phyloP scores from a whole-genome alignment of 2,113 vertebrate species.

The Panthera uncia region DNA sequence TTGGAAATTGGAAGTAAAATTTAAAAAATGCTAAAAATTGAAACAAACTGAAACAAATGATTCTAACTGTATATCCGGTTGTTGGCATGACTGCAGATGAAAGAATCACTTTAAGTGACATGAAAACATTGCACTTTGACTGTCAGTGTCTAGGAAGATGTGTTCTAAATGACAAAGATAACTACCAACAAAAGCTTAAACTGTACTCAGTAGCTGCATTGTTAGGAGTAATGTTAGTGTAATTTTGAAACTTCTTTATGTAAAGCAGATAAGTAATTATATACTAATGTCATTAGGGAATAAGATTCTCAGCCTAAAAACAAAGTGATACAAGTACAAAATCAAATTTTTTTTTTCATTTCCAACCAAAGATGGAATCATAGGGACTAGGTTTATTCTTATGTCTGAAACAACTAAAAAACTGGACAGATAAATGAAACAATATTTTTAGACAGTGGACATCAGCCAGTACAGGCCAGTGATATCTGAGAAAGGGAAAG shows the following conservation, averaged over 20 bases:
- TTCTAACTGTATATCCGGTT: background rate
- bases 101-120: background rate
- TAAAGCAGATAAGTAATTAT: background rate
- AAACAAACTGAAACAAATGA: background rate
- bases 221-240: background rate
- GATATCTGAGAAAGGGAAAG: background rate
- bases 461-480: background rate
- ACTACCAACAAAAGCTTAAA: background rate
- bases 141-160: background rate
- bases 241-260: background rate
- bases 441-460: background rate
- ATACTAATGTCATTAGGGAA: background rate
- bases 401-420: background rate
- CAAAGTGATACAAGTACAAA: background rate
- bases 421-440: background rate
- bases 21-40: background rate
- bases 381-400: background rate
- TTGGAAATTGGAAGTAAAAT: background rate
- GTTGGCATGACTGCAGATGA: background rate
- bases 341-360: background rate
- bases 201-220: background rate
- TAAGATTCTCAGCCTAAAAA: background rate
- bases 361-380: background rate
- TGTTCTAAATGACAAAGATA: background rate
- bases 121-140: background rate